Base-by-base conservation (phyloP, 2,113 vertebrate genomes). In the Antigone vipio region DNA sequence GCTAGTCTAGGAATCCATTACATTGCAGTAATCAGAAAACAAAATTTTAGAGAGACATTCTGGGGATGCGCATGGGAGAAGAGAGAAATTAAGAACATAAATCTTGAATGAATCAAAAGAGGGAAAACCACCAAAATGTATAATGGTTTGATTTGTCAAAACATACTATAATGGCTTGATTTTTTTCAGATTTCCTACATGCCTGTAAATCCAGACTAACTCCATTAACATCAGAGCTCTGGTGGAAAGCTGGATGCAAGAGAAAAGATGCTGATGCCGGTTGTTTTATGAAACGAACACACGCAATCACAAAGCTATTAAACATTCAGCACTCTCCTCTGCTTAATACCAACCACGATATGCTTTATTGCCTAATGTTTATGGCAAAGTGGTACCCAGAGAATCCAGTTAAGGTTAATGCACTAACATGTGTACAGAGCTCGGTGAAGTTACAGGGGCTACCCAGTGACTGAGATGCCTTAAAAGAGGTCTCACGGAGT, bases 41-140 rank as follows among this genome's bases (percentile, higher is more conserved):
- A 86, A 77, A 71, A 85, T 64, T 73, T 52, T 12, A 74, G 34
- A 85, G 82, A 82, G 4, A 56, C 9, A 6, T 90, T 84, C 73
- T 67, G 45, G 55, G 58, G 50, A n/a, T 45, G 55, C 44, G 58
- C 74, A 76, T 5, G 5, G 38, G 59, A 93, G 45, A 35, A 26
- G 60, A 76, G 19, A 35, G 74, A 96, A 95, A 88, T 59, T 40
- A 95, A 92, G 77, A 81, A 59, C 17, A 75, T 73, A 81, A 78
- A 93, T 75, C 81, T 42, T 53, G 27, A 92, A 56, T 23, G 34
- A 84, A 71, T 75, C 27, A 49, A 76, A 75, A 47, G 14, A 10
- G 7, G 1, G 23, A 42, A 81, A 75, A 35, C 0, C 7, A 66
- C 66, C n/a, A 49, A 79, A n/a, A 85, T 5, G 6, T 49, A 21